Conservation (phyloP, 2,797 vertebrate genomes). For the Parambassis ranga region DNA sequence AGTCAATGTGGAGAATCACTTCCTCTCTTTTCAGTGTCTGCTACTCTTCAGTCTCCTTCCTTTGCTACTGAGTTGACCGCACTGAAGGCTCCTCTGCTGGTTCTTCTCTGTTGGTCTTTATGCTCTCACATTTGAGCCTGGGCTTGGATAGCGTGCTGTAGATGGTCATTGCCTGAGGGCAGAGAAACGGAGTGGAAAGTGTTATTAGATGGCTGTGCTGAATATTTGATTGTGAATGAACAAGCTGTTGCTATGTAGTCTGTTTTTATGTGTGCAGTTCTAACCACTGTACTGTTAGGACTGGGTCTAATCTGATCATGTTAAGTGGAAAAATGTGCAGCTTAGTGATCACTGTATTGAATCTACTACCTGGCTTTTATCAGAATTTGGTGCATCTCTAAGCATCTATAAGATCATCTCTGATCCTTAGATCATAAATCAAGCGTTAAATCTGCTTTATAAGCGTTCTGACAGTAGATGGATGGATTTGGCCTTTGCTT, state of each 20-base stretch:
- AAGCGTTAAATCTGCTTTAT: slow-evolving; percentile 36
- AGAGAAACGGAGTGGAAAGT: not conserved
- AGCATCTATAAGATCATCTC: not conserved
- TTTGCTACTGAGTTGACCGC: slow-evolving; percentile 11
- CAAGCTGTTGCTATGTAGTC: too few species aligned
- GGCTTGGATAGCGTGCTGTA: slow-evolving; percentile 22
- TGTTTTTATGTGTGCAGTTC: too few species aligned
- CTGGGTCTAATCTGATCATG: too few species aligned
- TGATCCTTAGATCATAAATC: not conserved
- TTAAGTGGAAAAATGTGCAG: too few species aligned
- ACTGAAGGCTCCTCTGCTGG: not conserved
- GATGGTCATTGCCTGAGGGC: slow-evolving; percentile 38
- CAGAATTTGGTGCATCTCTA: too few species aligned
- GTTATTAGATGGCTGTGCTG: too few species aligned
- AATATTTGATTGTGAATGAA: too few species aligned
- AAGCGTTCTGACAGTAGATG: slow-evolving; percentile 84
- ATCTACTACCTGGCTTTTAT: too few species aligned
- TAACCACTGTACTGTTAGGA: too few species aligned
- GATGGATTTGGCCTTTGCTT: slow-evolving; percentile 87
- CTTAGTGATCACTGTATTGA: too few species aligned
- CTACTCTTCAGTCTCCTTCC: not conserved
- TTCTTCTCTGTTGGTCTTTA: not conserved
- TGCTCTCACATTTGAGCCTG: not conserved
- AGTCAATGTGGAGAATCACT: not conserved
- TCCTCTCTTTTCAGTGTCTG: not conserved